Evolutionary conservation across 2,888 invertebrate species (phyloP).

Genomic region (Acleris emargana): DNA sequence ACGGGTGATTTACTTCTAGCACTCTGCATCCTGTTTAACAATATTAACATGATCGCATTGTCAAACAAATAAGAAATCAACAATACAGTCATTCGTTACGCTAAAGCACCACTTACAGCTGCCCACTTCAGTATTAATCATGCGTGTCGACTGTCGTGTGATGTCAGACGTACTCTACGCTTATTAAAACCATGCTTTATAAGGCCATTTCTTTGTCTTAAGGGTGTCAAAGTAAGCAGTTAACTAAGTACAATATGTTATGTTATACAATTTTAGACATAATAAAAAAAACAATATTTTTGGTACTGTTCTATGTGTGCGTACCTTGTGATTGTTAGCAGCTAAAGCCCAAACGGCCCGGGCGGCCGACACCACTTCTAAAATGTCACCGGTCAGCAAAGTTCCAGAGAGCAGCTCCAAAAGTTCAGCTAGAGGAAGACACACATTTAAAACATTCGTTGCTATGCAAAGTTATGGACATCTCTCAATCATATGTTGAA

Average conservation of each 20-base stretch:
- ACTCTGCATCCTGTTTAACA: constrained; percentile 1
- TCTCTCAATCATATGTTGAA: constrained; percentile 16
- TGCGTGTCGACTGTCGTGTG: background rate
- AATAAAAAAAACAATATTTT: too few relatives aligned
- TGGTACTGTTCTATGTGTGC: background rate
- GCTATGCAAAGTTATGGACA: constrained; percentile 4
- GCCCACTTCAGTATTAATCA: constrained; percentile 11
- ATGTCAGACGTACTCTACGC: background rate
- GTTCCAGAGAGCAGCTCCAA: constrained; percentile 66
- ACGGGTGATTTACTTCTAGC: too few relatives aligned
- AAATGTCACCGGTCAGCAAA: constrained; percentile 62
- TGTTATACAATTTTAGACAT: too few relatives aligned
- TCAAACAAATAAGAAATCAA: constrained; percentile 11
- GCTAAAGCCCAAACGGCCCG: constrained; percentile 87
- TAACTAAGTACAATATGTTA: too few relatives aligned
- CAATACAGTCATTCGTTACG: constrained; percentile 1
- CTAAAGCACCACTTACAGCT: constrained; percentile 4
- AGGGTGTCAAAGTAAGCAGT: too few relatives aligned
- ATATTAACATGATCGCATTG: constrained; percentile 11
- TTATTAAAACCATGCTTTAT: constrained; percentile 2
- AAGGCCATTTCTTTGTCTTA: constrained; percentile 3
- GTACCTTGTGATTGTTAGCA: constrained; percentile 88
- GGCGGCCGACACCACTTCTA: constrained; percentile 69
- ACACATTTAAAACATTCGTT: constrained; percentile 14
- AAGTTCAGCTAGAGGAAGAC: constrained; percentile 59